Conservation (phyloP, 2,113 vertebrate species). For the Brachirus orientalis region DNA sequence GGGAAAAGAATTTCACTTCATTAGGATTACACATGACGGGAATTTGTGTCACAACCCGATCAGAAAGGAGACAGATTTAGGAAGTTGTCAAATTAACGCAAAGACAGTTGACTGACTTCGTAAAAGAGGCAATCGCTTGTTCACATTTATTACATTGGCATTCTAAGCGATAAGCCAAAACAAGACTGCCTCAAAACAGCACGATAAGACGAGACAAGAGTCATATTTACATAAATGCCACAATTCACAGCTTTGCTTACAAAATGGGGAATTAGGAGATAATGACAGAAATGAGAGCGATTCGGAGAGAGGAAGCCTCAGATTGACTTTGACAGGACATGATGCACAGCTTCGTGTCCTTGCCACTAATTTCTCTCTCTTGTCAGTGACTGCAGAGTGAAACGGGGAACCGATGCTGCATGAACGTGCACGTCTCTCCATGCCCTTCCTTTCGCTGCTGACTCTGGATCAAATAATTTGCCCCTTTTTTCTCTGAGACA, state of each 20-base stretch:
- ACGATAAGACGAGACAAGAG: conserved; percentile 35
- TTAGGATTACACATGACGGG: conserved; percentile 71
- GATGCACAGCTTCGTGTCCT: conserved; percentile 33
- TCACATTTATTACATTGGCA: conserved; percentile 48
- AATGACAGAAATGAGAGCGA: conserved; percentile 25
- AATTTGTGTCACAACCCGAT: conserved; percentile 68
- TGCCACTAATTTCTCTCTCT: conserved; percentile 17
- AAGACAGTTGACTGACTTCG: conserved; percentile 42
- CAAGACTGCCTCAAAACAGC: conserved; percentile 31
- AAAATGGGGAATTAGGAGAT: conserved; percentile 34
- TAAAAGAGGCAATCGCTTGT: conserved; percentile 7
- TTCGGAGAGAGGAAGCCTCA: conserved; percentile 40
- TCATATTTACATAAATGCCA: conserved; percentile 52
- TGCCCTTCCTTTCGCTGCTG: conserved; percentile 8
- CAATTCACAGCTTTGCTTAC: conserved; percentile 41
- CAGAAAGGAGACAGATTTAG: conserved; percentile 65
- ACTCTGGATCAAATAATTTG: conserved; percentile 1
- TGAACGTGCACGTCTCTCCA: not conserved
- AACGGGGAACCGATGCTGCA: conserved; percentile 4
- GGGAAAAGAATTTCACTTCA: conserved; percentile 80
- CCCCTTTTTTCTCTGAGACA: conserved; percentile 7
- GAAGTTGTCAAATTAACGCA: conserved; percentile 69
- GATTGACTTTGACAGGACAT: conserved; percentile 47
- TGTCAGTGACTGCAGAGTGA: conserved; percentile 13
- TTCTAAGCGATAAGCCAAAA: conserved; percentile 49